Conservation (phyloP, 2,797 vertebrate genomes). For the Rhinoraja longicauda region DNA sequence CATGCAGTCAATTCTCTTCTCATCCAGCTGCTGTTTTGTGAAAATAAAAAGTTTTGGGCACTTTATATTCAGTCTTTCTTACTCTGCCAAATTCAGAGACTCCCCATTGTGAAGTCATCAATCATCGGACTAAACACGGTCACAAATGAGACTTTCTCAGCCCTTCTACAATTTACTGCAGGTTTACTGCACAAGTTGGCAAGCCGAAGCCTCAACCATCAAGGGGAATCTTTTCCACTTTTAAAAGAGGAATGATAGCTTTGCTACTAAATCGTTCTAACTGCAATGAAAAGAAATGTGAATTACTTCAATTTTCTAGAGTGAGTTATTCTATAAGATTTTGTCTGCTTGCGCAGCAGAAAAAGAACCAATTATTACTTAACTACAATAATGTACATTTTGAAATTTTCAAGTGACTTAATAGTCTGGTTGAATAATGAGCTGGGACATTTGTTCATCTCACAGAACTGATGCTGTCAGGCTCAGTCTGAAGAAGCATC, state of each 20-base stretch:
- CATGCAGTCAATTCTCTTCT: background rate
- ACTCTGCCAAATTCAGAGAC: background rate
- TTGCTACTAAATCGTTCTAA: background rate
- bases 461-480: background rate
- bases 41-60: background rate
- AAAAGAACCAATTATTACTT: background rate
- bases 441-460: background rate
- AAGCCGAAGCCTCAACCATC: background rate
- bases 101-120: background rate
- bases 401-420: background rate
- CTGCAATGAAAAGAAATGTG: background rate
- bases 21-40: conserved; percentile 21
- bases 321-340: background rate
- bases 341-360: background rate
- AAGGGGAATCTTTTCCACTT: background rate
- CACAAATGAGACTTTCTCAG: background rate
- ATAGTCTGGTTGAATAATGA: background rate
- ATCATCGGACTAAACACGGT: conserved; percentile 6
- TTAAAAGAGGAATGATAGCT: background rate
- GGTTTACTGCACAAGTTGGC: background rate
- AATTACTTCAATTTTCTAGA: background rate
- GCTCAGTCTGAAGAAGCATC: too few relatives aligned
- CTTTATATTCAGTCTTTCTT: conserved; percentile 12
- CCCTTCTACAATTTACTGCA: background rate
- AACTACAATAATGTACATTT: background rate